Percentiles rank a stretch among this genome's conserved stretches.
Evolutionary conservation across 1,140 invertebrate genomes (phyloP).

Genomic region (Planococcus citri): DNA sequence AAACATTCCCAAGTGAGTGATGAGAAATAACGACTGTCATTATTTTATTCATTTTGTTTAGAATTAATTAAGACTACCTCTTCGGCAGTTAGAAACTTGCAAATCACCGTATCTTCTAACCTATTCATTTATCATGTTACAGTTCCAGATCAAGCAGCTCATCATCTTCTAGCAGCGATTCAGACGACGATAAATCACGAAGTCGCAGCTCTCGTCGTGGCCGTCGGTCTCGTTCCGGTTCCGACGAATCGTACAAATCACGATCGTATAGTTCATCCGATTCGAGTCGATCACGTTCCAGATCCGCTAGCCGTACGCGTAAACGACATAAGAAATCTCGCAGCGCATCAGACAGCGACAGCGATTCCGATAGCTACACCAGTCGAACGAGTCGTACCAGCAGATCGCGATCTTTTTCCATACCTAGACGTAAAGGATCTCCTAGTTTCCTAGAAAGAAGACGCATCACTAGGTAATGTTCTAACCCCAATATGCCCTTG

Average conservation of each 20-base stretch:
- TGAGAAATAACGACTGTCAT: too few species aligned
- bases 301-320: slow-evolving; percentile 21
- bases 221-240: slow-evolving; percentile 5
- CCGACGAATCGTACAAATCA: slow-evolving; percentile 2
- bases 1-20: too few species aligned
- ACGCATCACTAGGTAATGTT: slow-evolving; percentile 45
- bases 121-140: too few species aligned
- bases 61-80: too few species aligned
- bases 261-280: neutral
- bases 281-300: slow-evolving; percentile 22
- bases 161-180: slow-evolving; percentile 19
- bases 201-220: slow-evolving; percentile 16
- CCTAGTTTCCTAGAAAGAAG: slow-evolving; percentile 48
- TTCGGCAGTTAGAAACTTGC: too few species aligned
- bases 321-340: neutral
- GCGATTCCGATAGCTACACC: neutral
- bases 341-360: neutral
- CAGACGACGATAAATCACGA: slow-evolving; percentile 14
- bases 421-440: slow-evolving; percentile 42
- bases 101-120: too few species aligned
- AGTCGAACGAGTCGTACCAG: slow-evolving; percentile 25
- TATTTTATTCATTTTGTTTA: too few species aligned
- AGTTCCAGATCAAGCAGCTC: slow-evolving; percentile 16
- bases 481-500: neutral
- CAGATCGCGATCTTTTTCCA: slow-evolving; percentile 38